Base-by-base conservation (phyloP, 2,888 invertebrate species). In the Ypsolopha scabrella region DNA sequence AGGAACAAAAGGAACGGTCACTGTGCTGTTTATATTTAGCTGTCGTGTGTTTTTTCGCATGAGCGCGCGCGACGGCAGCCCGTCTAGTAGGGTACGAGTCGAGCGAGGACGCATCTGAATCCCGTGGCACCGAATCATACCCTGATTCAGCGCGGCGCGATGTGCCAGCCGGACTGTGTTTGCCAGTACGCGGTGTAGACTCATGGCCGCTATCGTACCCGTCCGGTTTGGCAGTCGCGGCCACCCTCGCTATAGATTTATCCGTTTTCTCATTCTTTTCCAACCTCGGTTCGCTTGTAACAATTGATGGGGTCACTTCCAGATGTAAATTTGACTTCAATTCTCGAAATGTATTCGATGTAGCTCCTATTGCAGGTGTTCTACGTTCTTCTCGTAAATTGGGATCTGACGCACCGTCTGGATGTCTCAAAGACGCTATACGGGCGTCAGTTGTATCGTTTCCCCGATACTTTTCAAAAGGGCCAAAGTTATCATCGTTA, bases 351-450 rank as follows among this genome's bases (percentile, higher is more conserved):
- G 87, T 87, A 54, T 73, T 85, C 7, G 89, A 88, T n/a, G 89
- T 88, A 8, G 90, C 89, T 6, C 90, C 90, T 55, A 88, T 91
- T 10, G 90, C 90, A 1, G 91, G 90, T 58, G 89, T 72, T 64
- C 90, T 86, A 61, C 87, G 88, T 73, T 90, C 91, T 72, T 92
- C 93, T 52, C 91, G 88, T 63, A 97, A 87, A 82, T 96, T 95
- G 13, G 96, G 96, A 87, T 97, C 96, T 33, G 96, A 97, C 50
- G 97, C 96, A 47, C 96, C 96, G 65, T 97, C 97, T 6, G 96
- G 96, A 81, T 95, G 94, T 57, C 95, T 89, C 51, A 96, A 75
- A 54, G 92, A 91, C 38, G 94, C 93, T 67, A 91, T 90, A 58
- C 90, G 87, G 10, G 85, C 79, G 57, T 87, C 86, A 49, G 86